A percentile compares a stretch with the other conserved stretches of the same genome.
Conservation (phyloP, 2,888 invertebrate species). For the Agonopterix alstromeriana region DNA sequence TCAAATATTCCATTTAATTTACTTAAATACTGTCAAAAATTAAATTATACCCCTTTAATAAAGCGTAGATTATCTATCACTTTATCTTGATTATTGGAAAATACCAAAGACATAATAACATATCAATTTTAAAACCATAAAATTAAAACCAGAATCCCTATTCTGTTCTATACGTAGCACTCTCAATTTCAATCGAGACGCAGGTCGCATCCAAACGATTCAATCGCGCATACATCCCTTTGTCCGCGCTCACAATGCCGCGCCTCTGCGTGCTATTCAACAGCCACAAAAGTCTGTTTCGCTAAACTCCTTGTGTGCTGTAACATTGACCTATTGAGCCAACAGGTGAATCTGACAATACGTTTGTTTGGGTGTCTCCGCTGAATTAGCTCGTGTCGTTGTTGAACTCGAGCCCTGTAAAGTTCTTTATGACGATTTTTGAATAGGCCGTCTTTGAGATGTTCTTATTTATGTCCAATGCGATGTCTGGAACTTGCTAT, state of each 20-base stretch:
- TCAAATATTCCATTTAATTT: too few species aligned
- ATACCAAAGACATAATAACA: too few species aligned
- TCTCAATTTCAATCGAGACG: conserved; percentile 60
- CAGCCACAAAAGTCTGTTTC: conserved; percentile 68
- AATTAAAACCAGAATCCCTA: too few species aligned
- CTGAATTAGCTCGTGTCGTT: conserved; percentile 35
- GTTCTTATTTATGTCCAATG: too few species aligned
- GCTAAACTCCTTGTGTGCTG: conserved; percentile 67
- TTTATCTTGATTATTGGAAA: too few species aligned
- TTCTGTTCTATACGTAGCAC: conserved; percentile 20
- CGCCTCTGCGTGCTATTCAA: conserved; percentile 52
- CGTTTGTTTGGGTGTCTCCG: conserved; percentile 68
- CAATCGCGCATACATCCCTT: conserved; percentile 64
- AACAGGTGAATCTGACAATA: conserved; percentile 67
- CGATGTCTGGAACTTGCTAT: too few species aligned
- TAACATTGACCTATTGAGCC: conserved; percentile 75
- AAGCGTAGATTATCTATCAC: too few species aligned
- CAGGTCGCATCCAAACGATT: conserved; percentile 52
- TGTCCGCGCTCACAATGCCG: conserved; percentile 58
- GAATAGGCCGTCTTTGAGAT: too few species aligned
- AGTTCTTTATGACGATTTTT: conserved; percentile 4
- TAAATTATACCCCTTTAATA: too few species aligned
- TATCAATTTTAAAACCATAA: too few species aligned
- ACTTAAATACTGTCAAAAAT: too few species aligned
- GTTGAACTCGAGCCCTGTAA: not conserved